Base-by-base conservation (phyloP, 2,888 invertebrate species). In the Pasiphila rectangulata region DNA sequence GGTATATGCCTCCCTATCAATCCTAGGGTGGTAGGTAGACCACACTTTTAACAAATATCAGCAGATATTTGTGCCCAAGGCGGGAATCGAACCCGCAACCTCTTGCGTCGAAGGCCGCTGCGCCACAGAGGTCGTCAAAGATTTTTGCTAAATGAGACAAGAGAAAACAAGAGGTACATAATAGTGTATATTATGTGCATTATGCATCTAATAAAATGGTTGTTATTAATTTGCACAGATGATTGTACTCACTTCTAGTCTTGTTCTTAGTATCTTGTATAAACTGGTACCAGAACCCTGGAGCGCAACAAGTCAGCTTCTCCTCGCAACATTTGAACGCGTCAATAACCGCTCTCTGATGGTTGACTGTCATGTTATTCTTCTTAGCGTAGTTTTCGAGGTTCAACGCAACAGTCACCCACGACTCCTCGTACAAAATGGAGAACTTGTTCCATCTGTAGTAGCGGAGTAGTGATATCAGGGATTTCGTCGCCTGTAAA, bases 401-500 rank as follows among this genome's bases (percentile, higher is more conserved):
- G 1, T 95, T 94, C 59, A 93, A 87, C 0, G 96, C 96, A 13
- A 98, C 97, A 1, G 93, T 94, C 63, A 91, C 89, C 94, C 95
- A 96, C 2, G 92, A 89, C 67, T 94, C 93, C 74, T 96, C 96
- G 66, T 94, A 93, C 34, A 97, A 90, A 51, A 98, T 95, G 13
- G 96, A 94, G 84, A 98, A 98, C 78, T 96, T 96, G 63, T 93
- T 93, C 99, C 99, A 99, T 66, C 94, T 92, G 88, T 96, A 98
- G 85, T 98, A 95, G 46, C 93, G 91, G 66, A 99, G 89, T 48
- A 99, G 90, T 0, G 98, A 94, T 77, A 99, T 93, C 64, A 98
- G 94, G 34, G 98, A 98, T 87, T 98, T 97, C 49, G 96, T 96
- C 55, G 98, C 97, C 94, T 96, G 80, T 34, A 86, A 84, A 51